These are phyloP conservation scores for Heloderma charlesbogerti DNA, from an alignment of 2,113 vertebrate genomes.

Conservation along the genomic window DNA sequence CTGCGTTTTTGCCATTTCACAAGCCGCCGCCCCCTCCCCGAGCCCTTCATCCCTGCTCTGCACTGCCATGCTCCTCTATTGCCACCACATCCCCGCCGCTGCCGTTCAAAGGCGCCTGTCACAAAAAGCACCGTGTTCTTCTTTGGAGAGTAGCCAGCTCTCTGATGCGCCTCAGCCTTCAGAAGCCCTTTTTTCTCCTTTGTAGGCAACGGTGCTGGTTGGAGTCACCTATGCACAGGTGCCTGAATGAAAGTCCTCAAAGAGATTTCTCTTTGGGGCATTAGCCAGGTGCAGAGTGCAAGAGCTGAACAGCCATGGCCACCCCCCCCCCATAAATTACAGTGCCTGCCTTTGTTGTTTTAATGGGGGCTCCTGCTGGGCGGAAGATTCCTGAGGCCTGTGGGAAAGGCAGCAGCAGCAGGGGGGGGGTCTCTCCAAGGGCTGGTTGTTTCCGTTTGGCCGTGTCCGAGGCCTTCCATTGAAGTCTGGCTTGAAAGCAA, in stretches of 20 bases:
- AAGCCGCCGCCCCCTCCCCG: neutral
- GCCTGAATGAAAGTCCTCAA: conserved; percentile 6
- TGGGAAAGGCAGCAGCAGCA: no score
- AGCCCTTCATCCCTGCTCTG: neutral
- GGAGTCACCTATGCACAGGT: neutral
- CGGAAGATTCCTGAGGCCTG: neutral
- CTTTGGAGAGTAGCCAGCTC: neutral
- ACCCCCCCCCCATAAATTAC: neutral
- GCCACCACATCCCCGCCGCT: neutral
- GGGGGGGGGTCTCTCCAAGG: neutral
- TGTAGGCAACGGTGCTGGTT: neutral
- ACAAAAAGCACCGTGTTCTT: neutral
- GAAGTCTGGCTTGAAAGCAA: conserved; percentile 3
- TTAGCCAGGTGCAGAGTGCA: neutral
- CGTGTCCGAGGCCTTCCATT: neutral
- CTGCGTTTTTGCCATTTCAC: neutral
- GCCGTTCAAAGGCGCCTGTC: neutral
- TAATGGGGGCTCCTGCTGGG: neutral
- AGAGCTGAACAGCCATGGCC: neutral
- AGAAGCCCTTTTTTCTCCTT: neutral
- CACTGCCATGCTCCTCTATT: neutral
- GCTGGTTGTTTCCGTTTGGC: neutral
- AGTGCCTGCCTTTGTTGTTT: neutral
- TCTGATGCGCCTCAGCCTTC: neutral
- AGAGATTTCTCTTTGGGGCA: neutral